Conservation (phyloP, 2,113 vertebrate genomes). For the Phyllostomus hastatus region DNA sequence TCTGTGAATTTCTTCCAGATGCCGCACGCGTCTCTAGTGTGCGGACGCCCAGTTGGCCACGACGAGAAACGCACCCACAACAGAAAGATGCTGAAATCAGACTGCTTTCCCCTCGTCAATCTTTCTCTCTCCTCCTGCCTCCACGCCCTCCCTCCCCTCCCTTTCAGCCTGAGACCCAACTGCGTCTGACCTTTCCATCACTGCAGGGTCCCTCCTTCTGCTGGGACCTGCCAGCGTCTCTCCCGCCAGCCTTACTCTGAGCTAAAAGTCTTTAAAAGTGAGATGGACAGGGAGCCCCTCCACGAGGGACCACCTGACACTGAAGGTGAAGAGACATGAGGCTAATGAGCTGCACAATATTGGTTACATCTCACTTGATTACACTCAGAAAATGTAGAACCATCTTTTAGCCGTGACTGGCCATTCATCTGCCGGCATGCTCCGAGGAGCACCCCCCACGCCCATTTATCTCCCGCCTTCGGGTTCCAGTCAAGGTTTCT, state of each 20-base stretch:
- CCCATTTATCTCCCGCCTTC: constrained; percentile 62
- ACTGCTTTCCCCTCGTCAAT: not conserved
- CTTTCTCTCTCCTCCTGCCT: not conserved
- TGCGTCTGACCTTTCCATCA: not conserved
- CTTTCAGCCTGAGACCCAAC: not conserved
- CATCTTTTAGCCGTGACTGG: constrained; percentile 49
- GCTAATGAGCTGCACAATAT: constrained; percentile 70
- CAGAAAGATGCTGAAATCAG: constrained; percentile 2
- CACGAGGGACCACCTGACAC: not conserved
- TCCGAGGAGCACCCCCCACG: not conserved
- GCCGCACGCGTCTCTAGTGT: not conserved
- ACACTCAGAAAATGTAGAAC: constrained; percentile 62
- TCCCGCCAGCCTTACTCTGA: not conserved
- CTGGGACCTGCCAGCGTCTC: not conserved
- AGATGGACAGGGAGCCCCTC: not conserved
- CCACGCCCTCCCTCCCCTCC: not conserved
- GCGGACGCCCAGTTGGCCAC: not conserved
- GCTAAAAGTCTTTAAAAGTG: not conserved
- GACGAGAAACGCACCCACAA: not conserved
- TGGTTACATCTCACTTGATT: constrained; percentile 69
- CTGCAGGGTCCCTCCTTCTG: not conserved
- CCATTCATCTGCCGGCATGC: constrained; percentile 59
- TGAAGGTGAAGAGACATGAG: constrained; percentile 48
- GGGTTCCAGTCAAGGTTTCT: constrained; percentile 69
- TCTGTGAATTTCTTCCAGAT: not conserved